phyloP scores from a whole-genome alignment of 1,140 invertebrate genomes.

The Brachionus sp. region DNA sequence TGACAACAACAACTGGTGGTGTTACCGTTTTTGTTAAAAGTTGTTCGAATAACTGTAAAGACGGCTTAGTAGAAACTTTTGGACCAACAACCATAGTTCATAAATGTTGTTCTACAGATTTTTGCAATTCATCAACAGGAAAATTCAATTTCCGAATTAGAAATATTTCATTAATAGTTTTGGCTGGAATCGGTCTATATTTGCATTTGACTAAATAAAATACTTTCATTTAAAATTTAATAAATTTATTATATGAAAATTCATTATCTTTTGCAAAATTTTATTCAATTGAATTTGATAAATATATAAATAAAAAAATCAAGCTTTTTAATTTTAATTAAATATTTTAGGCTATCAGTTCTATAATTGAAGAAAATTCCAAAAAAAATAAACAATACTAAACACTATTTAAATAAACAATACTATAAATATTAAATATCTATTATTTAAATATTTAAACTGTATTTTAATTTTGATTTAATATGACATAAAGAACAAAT shows the following conservation, averaged over 20 bases:
- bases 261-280: not conserved
- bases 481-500: too few relatives aligned
- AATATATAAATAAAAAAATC: not conserved
- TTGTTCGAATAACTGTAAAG: not conserved
- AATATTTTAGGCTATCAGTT: too few relatives aligned
- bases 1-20: slow-evolving; percentile 4
- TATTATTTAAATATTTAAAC: too few relatives aligned
- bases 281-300: not conserved
- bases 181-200: not conserved
- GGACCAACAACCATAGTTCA: not conserved
- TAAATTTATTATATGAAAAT: not conserved
- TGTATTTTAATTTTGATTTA: too few relatives aligned
- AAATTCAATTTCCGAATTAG: not conserved
- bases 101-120: slow-evolving; percentile 10
- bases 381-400: too few relatives aligned
- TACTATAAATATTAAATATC: too few relatives aligned
- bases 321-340: not conserved
- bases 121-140: slow-evolving; percentile 3
- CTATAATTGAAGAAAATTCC: too few relatives aligned
- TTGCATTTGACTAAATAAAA: not conserved
- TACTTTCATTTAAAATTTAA: not conserved
- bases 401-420: too few relatives aligned
- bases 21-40: not conserved
- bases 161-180: not conserved
- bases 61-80: not conserved